phyloP scores from a whole-genome alignment of 2,888 invertebrate species.

The Zaprionus lineosus region DNA sequence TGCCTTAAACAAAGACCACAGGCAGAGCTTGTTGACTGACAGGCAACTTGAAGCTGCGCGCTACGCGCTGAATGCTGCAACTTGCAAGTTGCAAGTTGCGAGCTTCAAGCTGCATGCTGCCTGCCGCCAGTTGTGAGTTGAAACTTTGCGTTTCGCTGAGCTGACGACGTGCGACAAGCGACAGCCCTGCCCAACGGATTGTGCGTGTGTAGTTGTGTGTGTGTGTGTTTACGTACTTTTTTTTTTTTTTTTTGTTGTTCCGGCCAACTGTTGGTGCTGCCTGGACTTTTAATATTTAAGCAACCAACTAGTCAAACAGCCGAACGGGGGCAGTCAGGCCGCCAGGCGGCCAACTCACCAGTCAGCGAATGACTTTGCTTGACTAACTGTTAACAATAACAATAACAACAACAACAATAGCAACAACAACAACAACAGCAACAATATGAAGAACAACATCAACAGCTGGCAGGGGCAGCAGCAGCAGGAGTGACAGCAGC shows the following conservation, averaged over 20 bases:
- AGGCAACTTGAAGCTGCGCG: slow-evolving; percentile 18
- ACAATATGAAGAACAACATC: slow-evolving; percentile 8
- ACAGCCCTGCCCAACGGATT: slow-evolving; percentile 29
- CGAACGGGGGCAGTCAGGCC: slow-evolving; percentile 29
- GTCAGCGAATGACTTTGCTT: slow-evolving; percentile 25
- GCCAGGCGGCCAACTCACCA: slow-evolving; percentile 6
- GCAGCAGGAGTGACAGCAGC: slow-evolving; percentile 10
- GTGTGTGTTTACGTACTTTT: too few relatives aligned
- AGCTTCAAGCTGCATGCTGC: slow-evolving; percentile 11
- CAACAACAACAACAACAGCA: slow-evolving; percentile 12
- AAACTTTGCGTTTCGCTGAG: slow-evolving; percentile 67
- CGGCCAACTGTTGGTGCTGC: slow-evolving; percentile 32
- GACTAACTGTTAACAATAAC: slow-evolving; percentile 35
- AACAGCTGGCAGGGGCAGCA: slow-evolving; percentile 12
- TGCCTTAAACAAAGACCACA: slow-evolving; percentile 62
- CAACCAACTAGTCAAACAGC: slow-evolving; percentile 31
- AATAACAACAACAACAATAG: slow-evolving; percentile 10
- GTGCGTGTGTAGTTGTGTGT: too few relatives aligned
- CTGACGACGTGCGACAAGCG: slow-evolving; percentile 75
- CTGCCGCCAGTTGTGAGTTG: slow-evolving; percentile 8
- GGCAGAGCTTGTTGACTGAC: slow-evolving; percentile 38
- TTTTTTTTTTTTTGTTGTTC: slow-evolving; percentile 2
- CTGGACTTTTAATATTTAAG: slow-evolving; percentile 68
- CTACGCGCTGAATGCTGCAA: not conserved
- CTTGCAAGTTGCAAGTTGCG: slow-evolving; percentile 11